Evolutionary conservation across 2,113 vertebrate species (phyloP).

Genomic region (Tragelaphus strepsiceros): DNA sequence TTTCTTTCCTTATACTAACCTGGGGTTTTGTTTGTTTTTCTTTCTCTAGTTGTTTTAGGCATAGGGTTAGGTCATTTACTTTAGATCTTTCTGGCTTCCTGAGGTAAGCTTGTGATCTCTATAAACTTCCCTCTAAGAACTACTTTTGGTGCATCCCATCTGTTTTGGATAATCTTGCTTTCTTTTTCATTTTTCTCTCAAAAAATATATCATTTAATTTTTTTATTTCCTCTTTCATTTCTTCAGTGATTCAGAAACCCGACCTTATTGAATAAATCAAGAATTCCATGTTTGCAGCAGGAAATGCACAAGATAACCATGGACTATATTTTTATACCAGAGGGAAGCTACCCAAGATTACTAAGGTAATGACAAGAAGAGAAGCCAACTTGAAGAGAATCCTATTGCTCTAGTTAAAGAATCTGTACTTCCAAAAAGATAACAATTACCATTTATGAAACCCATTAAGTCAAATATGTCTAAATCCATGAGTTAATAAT

Average conservation of each 20-base stretch:
- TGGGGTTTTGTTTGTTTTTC: background rate
- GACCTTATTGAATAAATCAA: background rate
- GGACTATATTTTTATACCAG: background rate
- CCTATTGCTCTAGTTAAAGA: background rate
- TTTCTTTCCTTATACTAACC: background rate
- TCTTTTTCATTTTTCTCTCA: background rate
- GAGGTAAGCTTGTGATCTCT: background rate
- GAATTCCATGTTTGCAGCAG: background rate
- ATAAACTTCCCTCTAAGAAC: background rate
- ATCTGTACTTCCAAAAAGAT: background rate
- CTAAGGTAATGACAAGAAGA: background rate
- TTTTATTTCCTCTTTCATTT: background rate
- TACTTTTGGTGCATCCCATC: background rate
- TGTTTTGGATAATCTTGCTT: background rate
- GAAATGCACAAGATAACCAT: background rate
- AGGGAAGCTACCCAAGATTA: background rate
- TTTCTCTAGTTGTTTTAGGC: background rate
- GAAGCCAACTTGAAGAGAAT: background rate
- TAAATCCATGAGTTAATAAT: constrained; percentile 26
- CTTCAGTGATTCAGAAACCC: background rate
- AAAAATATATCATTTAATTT: background rate
- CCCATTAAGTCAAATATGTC: background rate
- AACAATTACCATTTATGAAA: background rate
- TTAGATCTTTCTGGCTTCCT: background rate
- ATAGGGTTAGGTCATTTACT: background rate